Evolutionary conservation across 2,113 vertebrate genomes (phyloP), one percentile per base, ranked within the genome.

Genomic region (Todiramphus saurophagus): DNA sequence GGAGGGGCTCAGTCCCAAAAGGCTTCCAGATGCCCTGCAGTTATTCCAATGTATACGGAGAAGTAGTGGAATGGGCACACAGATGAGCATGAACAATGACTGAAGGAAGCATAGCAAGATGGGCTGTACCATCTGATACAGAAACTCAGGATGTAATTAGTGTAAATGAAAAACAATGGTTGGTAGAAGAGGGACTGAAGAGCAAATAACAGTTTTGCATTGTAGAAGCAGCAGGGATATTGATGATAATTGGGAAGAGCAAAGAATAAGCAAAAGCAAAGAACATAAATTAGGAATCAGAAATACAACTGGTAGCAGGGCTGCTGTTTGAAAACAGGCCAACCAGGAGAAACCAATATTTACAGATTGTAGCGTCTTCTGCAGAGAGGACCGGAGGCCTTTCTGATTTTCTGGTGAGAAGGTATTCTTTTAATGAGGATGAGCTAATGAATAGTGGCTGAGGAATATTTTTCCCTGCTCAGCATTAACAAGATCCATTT

Each of bases 371-470:
- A 85, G 73, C 93, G 81, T 87, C 63, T 85, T 96, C 89, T 93
- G 80, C 85, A 93, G 94, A 84, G 35, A 90, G 55, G 62, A 87
- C 37, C 58, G 41, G 56, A 78, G 33, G 82, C 79, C 83, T 80
- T 58, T 93, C 90, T 96, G 76, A 74, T 95, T 96, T 95, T 94
- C 72, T 91, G 87, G 63, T 11, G 16, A 94, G 95, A 85, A 80
- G 33, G 33, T 64, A 53, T 97, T 97, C 86, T 96, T 96, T 96
- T 96, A 97, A 97, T 96, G 93, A 95, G 94, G 87, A 94, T 95
- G 80, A 97, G 94, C 96, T 97, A 97, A 97, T 98, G 97, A 97
- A 97, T 96, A 98, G 90, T 87, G 87, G 87, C 92, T 88, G 88
- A 96, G 88, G 87, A 94, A 93, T 95, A 70, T 93, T 96, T 96